Evolutionary conservation across 1,140 invertebrate species (phyloP), one percentile per base, ranked within the genome.

Genomic region (Triops cancriformis): DNA sequence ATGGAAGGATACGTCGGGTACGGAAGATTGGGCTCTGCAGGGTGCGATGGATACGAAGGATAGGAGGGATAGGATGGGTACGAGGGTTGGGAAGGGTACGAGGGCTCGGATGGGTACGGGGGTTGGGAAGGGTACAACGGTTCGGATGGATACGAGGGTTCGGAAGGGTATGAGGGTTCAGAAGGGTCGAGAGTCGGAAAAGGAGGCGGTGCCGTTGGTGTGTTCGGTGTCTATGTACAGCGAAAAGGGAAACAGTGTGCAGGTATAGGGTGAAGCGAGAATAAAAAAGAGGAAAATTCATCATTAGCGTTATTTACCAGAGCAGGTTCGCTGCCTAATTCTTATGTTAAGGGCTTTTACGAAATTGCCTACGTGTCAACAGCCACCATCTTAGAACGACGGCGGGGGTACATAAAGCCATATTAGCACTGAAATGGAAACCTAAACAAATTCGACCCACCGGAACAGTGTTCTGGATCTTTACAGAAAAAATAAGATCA

Each of bases 21-120:
- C 14, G 51, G 14, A 23, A 23, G 51, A 1, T 64, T 18, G 1
- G 51, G 51, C 31, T 37, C 2, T 37, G 31, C 31, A 37, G 31
- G 31, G 2, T 37, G 31, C 14, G 51, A 0, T 6, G 51, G 76
- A 1, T 73, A 23, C 11, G 51, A 64, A 74, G 76, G 41, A 26
- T 73, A 72, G 12, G 73, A 77, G 37, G 45, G 75, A 76, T 41
- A 76, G 14, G 75, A 76, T 18, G 75, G 42, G 11, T 31, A 43
- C 1, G 28, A 76, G 42, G 26, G 26, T 28, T n/a, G n/a, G n/a
- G n/a, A n/a, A n/a, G n/a, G n/a, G n/a, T n/a, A n/a, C n/a, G n/a
- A n/a, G n/a, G n/a, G n/a, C n/a, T n/a, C n/a, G n/a, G n/a, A n/a
- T n/a, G n/a, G 74, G 18, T 18, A 75, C 28, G 23, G 74, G 43